Conservation (phyloP, 2,797 vertebrate genomes). For the Myotis daubentonii region DNA sequence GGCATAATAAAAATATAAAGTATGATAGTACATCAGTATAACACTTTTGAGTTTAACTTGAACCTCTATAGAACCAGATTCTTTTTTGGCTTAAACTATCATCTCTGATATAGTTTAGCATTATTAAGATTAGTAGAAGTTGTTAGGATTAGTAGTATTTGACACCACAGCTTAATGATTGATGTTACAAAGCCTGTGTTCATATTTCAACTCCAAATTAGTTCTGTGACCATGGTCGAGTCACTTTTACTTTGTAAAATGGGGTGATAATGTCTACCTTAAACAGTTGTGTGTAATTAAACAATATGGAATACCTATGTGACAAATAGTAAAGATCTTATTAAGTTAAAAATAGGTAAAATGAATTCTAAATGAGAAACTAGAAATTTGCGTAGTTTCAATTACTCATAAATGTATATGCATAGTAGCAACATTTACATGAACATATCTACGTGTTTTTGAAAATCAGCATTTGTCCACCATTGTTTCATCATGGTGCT, state of each 20-base stretch:
- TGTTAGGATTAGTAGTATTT: neutral
- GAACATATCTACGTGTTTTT: neutral
- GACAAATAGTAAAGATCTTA: neutral
- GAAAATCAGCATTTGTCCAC: neutral
- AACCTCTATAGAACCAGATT: neutral
- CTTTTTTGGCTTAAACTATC: neutral
- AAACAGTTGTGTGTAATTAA: neutral
- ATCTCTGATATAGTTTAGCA: neutral
- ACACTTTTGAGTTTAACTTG: neutral
- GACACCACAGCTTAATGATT: neutral
- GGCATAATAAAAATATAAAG: neutral
- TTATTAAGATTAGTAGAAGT: neutral
- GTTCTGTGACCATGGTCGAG: neutral
- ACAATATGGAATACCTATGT: neutral
- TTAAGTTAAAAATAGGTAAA: neutral
- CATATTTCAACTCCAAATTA: neutral
- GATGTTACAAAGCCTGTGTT: neutral
- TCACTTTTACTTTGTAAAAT: constrained; percentile 9
- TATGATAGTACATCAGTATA: neutral
- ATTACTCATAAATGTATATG: too few relatives aligned
- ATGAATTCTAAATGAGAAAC: neutral
- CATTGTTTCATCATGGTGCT: neutral
- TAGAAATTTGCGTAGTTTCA: neutral
- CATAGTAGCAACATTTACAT: neutral
- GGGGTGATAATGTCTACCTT: neutral